Evolutionary conservation across 2,797 vertebrate species (phyloP).

Genomic region (Schizopygopsis malacanthus): DNA sequence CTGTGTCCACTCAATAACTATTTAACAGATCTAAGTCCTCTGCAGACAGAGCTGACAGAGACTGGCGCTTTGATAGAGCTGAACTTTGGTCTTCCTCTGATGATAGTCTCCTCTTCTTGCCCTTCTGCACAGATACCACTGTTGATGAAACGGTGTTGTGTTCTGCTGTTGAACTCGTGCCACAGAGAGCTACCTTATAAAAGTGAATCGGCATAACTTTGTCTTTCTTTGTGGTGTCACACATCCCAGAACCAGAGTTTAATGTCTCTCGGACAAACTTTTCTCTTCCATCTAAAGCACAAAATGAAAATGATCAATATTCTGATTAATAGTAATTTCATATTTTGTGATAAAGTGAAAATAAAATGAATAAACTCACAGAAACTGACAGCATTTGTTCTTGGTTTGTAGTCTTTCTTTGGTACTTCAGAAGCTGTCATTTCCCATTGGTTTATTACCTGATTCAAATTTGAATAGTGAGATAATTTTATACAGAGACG

Average conservation of each 20-base stretch:
- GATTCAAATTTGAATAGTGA: slow-evolving; percentile 14
- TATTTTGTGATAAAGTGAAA: not conserved
- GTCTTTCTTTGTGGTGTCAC: slow-evolving; percentile 55
- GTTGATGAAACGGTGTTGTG: slow-evolving; percentile 45
- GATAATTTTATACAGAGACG: not conserved
- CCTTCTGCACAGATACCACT: slow-evolving; percentile 60
- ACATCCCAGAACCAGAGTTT: slow-evolving; percentile 55
- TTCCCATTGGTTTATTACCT: slow-evolving; percentile 95
- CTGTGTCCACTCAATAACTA: slow-evolving; percentile 81
- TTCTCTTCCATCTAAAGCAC: slow-evolving; percentile 82
- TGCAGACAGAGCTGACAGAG: slow-evolving; percentile 73
- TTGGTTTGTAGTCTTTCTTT: slow-evolving; percentile 78
- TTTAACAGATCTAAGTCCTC: slow-evolving; percentile 91
- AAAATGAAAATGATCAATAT: slow-evolving; percentile 1
- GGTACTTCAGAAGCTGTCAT: slow-evolving; percentile 76
- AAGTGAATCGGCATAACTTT: slow-evolving; percentile 84
- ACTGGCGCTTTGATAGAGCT: slow-evolving; percentile 76
- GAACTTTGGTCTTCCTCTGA: slow-evolving; percentile 21
- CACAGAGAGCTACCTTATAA: slow-evolving; percentile 72
- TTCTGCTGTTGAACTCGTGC: slow-evolving; percentile 5
- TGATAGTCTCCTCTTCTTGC: slow-evolving; percentile 77
- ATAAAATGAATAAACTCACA: slow-evolving; percentile 77
- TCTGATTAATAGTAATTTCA: not conserved
- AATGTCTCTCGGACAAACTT: slow-evolving; percentile 74
- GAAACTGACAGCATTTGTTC: slow-evolving; percentile 83